Evolutionary conservation across 2,888 invertebrate species (phyloP), one percentile per base, ranked within the genome.

Genomic region (Desoria tigrina): DNA sequence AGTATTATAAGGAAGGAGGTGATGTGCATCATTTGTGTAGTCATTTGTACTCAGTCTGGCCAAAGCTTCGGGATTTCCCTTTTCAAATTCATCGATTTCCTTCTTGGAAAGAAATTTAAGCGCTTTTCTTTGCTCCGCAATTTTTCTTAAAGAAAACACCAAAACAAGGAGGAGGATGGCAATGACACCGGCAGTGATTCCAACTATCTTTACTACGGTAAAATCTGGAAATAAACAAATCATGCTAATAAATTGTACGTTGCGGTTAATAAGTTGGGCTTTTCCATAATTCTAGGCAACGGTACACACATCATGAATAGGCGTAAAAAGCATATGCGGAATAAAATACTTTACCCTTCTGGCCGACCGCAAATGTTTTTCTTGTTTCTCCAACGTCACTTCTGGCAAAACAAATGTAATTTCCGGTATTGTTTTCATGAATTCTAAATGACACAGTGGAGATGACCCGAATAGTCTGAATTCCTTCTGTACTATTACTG

Each of bases 1-100:
- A 2, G 45, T n/a, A 56, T 66, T 66, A 18, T 66, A 66, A 2
- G 66, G 61, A 6, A 66, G 59, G 24, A 66, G 32, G 53, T 66
- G 62, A 21, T 45, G 45, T 9, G 45, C 45, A 45, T 45, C 21
- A 27, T 62, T 66, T 21, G 42, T 66, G 32, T 66, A 57, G 24
- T 45, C 63, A 3, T 58, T 45, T 6, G 45, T 11, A 45, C 4
- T 53, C 45, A 55, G 53, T 68, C 37, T 68, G 62, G 14, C 64
- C 61, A 11, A 42, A 18, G 68, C 69, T 26, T 65, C 69, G 18
- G 69, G 67, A 53, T 69, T 69, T 24, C 72, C 72, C 11, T 65
- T 62, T 42, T 65, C 64, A 49, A 72, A 72, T 24, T 67, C 63
- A 1, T 72, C 72, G n/a, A 67, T 28, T n/a, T 72, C 71, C 18